Evolutionary conservation across 2,113 vertebrate species (phyloP).

Genomic region (Malurus elegans): DNA sequence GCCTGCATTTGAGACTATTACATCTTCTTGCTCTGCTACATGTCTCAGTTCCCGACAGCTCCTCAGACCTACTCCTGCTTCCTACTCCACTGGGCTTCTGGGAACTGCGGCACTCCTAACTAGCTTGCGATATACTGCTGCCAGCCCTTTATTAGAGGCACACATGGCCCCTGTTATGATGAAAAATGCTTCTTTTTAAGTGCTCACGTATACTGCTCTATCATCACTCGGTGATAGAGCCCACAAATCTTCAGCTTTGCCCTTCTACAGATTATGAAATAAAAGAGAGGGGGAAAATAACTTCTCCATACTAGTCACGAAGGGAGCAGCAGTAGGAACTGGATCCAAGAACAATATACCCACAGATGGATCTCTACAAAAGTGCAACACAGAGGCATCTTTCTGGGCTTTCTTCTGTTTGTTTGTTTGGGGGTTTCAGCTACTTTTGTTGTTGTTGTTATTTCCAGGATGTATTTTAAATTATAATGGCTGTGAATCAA

Average conservation of each 20-base stretch:
- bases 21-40: constrained; percentile 5
- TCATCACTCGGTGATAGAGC: constrained; percentile 51
- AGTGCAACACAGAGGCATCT: not conserved
- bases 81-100: constrained; percentile 35
- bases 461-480: not conserved
- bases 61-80: not conserved
- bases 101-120: constrained; percentile 28
- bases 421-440: not conserved
- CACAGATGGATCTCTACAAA: not conserved
- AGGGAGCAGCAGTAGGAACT: not conserved
- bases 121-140: constrained; percentile 50
- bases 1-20: not conserved
- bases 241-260: constrained; percentile 58
- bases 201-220: constrained; percentile 42
- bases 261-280: constrained; percentile 54
- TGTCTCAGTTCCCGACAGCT: constrained; percentile 38
- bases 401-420: not conserved
- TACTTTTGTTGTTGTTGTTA: not conserved
- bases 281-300: not conserved
- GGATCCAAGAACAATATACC: not conserved
- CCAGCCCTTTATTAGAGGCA: constrained; percentile 32
- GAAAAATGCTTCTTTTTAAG: constrained; percentile 64
- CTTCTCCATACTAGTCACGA: not conserved
- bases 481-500: not conserved
- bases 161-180: constrained; percentile 67